phyloP scores from a whole-genome alignment of 2,797 vertebrate genomes.

The Acanthiza pusilla region DNA sequence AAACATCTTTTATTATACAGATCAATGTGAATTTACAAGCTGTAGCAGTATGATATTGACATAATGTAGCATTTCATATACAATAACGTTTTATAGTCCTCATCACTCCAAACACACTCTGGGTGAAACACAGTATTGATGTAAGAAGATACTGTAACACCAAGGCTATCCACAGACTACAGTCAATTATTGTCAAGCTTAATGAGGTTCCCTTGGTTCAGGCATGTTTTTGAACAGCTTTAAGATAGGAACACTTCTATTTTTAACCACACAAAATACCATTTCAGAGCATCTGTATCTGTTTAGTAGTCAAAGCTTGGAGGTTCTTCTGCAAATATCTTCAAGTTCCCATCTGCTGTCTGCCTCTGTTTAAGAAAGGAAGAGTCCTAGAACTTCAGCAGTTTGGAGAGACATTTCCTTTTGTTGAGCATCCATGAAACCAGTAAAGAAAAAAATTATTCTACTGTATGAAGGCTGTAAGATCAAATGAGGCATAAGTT shows the following conservation, averaged over 20 bases:
- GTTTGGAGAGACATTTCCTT: background rate
- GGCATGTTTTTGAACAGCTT: background rate
- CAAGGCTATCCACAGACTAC: background rate
- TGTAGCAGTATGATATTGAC: background rate
- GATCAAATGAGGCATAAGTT: background rate
- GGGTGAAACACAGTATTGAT: background rate
- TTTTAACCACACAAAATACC: conserved; percentile 15
- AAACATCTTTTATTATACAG: conserved; percentile 18
- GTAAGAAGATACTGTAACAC: background rate
- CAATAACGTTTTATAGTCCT: conserved; percentile 11
- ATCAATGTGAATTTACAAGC: background rate
- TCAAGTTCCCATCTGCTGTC: background rate
- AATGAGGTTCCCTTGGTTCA: background rate
- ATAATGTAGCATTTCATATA: background rate
- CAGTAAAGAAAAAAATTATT: background rate
- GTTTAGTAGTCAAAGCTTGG: conserved; percentile 1
- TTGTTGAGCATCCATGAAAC: background rate
- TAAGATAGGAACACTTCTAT: background rate
- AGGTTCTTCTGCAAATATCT: background rate
- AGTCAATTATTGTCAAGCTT: background rate
- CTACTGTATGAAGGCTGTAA: background rate
- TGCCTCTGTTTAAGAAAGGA: background rate
- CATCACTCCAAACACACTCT: background rate
- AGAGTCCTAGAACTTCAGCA: background rate
- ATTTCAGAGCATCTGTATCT: background rate